Evolutionary conservation across 92 coral and sea anemone genomes (phyloP), one percentile per base, ranked within the genome.

Genomic region (Zoanthus gigantus): DNA sequence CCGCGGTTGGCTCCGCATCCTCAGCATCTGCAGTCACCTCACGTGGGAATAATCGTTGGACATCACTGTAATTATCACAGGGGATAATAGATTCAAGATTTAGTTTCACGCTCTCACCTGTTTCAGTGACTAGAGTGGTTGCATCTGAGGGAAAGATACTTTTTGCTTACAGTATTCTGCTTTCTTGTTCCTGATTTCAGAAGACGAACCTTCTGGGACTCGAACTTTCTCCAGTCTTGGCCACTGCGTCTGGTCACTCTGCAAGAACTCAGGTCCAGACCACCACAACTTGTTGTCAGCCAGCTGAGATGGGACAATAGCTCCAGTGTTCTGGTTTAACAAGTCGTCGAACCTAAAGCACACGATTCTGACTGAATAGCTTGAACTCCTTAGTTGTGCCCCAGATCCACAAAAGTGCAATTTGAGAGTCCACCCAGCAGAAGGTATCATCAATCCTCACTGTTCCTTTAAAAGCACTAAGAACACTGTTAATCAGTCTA

Each of bases 321-420:
- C 74, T 74, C 94, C 95, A 94, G 29, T 65, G 47, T 16, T 72
- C 83, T 28, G 78, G 79, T 54, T 89, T 84, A 0, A 90, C 67
- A 79, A 84, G 92, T 77, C 23, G 75, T 57, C 88, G 81, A 71
- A 92, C 86, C 30, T 85, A 85, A 67, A 84, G 60, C 10, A 92
- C 89, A 30, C 91, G 77, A 79, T 90, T 94, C 60, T 92, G 92
- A 29, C 88, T 87, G 45, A 90, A 90, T 78, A 85, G 95, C 78
- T 92, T 92, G 77, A 74, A 90, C 63, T 86, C 85, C 89, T 79
- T 84, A 54, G 66, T 85, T 50, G 67, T 84, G 7, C 85, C 92
- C 73, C 81, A 77, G 74, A 93, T 90, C 95, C 95, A 93, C 77
- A 48, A 69, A 30, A 94, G 65, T 63, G 91, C 90, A 68, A 89